Percentiles rank a stretch among this genome's conserved stretches.
Evolutionary conservation across 2,797 vertebrate species (phyloP).

Genomic region (Sebastes dallii): DNA sequence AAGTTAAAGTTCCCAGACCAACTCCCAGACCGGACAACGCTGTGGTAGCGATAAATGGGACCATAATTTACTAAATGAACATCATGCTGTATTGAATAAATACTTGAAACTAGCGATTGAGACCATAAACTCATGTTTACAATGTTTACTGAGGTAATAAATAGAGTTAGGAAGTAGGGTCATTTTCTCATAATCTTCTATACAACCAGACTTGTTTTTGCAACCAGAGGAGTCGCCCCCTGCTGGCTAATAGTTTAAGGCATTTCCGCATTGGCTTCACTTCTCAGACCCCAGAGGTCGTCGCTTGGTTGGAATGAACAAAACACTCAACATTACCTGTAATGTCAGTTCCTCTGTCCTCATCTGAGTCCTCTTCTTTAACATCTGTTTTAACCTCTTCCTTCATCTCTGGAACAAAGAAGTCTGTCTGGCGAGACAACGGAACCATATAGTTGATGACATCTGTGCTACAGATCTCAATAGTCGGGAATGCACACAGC

Average conservation of each 20-base stretch:
- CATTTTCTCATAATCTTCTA: neutral
- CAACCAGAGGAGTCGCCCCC: too few species aligned
- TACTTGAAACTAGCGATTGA: neutral
- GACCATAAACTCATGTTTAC: neutral
- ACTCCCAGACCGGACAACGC: too few species aligned
- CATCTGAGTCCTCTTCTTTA: slow-evolving; percentile 82
- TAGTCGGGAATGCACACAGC: slow-evolving; percentile 89
- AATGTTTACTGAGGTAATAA: neutral
- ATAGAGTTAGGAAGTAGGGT: neutral
- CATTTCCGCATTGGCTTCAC: neutral
- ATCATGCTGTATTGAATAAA: neutral
- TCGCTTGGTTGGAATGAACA: neutral
- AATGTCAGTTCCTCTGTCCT: slow-evolving; percentile 85
- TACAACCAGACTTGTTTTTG: neutral
- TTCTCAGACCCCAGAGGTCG: neutral
- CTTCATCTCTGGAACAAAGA: slow-evolving; percentile 94
- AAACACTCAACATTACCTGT: slow-evolving; percentile 72
- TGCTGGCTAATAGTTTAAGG: neutral
- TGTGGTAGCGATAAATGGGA: too few species aligned
- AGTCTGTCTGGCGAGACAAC: slow-evolving; percentile 91
- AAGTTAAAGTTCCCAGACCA: too few species aligned
- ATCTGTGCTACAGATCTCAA: slow-evolving; percentile 90
- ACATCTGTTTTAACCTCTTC: slow-evolving; percentile 81
- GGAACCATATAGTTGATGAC: slow-evolving; percentile 93
- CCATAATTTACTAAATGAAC: too few species aligned